Evolutionary conservation across 2,113 vertebrate species (phyloP).

Genomic region (Pagrus major): DNA sequence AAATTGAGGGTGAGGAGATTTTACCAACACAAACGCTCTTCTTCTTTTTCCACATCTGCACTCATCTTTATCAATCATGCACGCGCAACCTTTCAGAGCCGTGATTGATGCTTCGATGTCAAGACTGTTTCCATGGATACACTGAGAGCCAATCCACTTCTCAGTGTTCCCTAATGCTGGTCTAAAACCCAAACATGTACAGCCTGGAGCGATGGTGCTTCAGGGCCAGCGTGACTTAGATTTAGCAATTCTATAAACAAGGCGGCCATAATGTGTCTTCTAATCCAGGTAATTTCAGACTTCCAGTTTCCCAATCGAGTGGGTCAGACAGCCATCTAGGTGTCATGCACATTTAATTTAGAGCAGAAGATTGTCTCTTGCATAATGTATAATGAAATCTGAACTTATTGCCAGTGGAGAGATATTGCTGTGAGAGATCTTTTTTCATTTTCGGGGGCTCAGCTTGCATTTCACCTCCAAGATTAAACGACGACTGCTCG

Average conservation of each 20-base stretch:
- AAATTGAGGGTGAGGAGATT: neutral
- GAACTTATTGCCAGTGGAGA: slow-evolving; percentile 66
- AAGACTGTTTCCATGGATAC: slow-evolving; percentile 77
- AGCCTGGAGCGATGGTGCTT: slow-evolving; percentile 12
- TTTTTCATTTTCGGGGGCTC: slow-evolving; percentile 64
- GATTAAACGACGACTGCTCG: slow-evolving; percentile 70
- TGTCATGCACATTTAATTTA: slow-evolving; percentile 71
- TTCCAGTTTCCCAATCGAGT: slow-evolving; percentile 46
- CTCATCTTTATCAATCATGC: slow-evolving; percentile 68
- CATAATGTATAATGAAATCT: slow-evolving; percentile 80
- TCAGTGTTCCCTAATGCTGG: slow-evolving; percentile 34
- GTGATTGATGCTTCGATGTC: slow-evolving; percentile 57
- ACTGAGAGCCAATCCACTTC: slow-evolving; percentile 51
- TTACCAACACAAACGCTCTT: slow-evolving; percentile 1
- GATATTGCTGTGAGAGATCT: slow-evolving; percentile 63
- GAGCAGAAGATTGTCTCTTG: slow-evolving; percentile 75
- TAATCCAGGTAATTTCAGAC: slow-evolving; percentile 56
- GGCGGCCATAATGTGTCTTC: slow-evolving; percentile 39
- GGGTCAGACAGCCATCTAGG: slow-evolving; percentile 61
- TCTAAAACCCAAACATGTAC: slow-evolving; percentile 59
- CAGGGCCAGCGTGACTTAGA: slow-evolving; percentile 25
- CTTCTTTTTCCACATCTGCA: slow-evolving; percentile 31
- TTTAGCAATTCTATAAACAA: slow-evolving; percentile 9
- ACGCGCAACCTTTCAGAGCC: slow-evolving; percentile 68
- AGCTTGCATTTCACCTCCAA: slow-evolving; percentile 68